Evolutionary conservation across 2,797 vertebrate species (phyloP).

Genomic region (Lutjanus argentimaculatus): DNA sequence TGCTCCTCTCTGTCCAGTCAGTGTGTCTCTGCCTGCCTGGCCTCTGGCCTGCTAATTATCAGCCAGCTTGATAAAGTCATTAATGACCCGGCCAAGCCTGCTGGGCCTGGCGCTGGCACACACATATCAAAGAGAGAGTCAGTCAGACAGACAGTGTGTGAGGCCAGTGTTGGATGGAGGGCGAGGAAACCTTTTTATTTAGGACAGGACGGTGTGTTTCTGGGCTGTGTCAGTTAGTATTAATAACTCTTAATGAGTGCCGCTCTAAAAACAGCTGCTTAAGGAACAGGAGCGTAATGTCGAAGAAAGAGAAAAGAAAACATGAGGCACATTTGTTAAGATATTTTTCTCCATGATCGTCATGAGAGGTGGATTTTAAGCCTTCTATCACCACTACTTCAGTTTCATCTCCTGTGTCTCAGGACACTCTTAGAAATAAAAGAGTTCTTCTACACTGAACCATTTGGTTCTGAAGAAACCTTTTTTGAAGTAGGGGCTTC

Average conservation of each 20-base stretch:
- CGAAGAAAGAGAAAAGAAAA: background rate
- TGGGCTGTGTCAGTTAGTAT: constrained; percentile 66
- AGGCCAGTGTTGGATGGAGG: constrained; percentile 37
- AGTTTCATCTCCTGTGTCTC: constrained; percentile 4
- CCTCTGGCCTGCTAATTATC: constrained; percentile 78
- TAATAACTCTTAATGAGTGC: constrained; percentile 71
- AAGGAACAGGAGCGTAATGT: background rate
- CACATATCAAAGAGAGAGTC: constrained; percentile 30
- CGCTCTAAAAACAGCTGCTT: constrained; percentile 57
- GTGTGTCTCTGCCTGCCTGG: constrained; percentile 54
- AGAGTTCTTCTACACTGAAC: too few relatives aligned
- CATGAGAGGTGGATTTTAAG: background rate
- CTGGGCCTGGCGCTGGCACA: constrained; percentile 63
- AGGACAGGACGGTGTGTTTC: constrained; percentile 66
- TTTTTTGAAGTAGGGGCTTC: too few relatives aligned
- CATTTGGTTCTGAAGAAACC: too few relatives aligned
- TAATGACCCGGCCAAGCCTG: constrained; percentile 73
- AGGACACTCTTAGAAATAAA: background rate
- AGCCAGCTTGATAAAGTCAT: constrained; percentile 80
- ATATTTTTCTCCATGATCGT: background rate
- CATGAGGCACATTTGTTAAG: background rate
- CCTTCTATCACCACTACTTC: background rate
- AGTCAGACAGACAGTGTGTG: constrained; percentile 21
- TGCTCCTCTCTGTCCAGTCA: constrained; percentile 48
- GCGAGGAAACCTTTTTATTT: constrained; percentile 48